Percentiles rank a stretch among this genome's conserved stretches.
Conservation (phyloP, 2,113 vertebrate genomes). For the Xenopus tropicalis region DNA sequence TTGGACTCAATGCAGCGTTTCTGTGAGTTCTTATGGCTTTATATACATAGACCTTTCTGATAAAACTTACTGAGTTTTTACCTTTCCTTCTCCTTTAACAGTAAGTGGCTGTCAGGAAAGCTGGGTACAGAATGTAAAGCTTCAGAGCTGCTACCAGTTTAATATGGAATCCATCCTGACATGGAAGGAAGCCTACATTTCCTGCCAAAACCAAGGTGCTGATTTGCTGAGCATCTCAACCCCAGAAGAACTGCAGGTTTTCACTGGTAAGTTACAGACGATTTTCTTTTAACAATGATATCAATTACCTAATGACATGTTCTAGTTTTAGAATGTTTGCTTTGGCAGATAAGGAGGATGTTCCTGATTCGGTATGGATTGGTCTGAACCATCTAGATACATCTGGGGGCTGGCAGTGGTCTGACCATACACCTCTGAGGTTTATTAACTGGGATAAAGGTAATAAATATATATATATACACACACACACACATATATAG, state of each 20-base stretch:
- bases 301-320: too few relatives aligned
- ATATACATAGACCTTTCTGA: too few relatives aligned
- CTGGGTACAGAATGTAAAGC: constrained; percentile 64
- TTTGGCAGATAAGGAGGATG: too few relatives aligned
- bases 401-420: constrained; percentile 93
- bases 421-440: constrained; percentile 78
- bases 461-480: constrained; percentile 41
- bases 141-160: constrained; percentile 82
- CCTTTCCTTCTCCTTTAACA: constrained; percentile 55
- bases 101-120: constrained; percentile 76
- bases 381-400: constrained; percentile 86
- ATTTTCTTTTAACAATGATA: too few relatives aligned
- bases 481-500: too few relatives aligned
- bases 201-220: constrained; percentile 83
- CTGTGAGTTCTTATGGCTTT: too few relatives aligned
- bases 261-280: constrained; percentile 40
- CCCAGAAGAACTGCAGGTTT: constrained; percentile 62
- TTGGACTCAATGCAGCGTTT: too few relatives aligned
- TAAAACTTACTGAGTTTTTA: too few relatives aligned
- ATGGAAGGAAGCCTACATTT: constrained; percentile 86
- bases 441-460: constrained; percentile 82
- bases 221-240: constrained; percentile 80
- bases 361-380: constrained; percentile 80
- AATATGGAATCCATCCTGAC: constrained; percentile 65
- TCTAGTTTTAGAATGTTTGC: too few relatives aligned